Base-by-base conservation (phyloP, 2,888 invertebrate species). In the Lasioglossum lativentre region DNA sequence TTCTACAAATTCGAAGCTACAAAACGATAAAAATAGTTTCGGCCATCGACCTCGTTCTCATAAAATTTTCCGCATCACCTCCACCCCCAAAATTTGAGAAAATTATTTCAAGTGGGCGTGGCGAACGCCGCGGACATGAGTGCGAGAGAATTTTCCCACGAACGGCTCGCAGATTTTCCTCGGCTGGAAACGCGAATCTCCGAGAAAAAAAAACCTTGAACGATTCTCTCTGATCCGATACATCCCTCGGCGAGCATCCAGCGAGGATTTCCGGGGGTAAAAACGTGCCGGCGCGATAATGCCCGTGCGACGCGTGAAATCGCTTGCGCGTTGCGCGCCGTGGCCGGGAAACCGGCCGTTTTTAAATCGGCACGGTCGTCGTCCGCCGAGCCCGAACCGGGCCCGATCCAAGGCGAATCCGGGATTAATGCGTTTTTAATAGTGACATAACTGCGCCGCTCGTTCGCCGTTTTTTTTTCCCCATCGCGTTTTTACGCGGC, bases 361-460 rank as follows among this genome's bases (percentile, higher is more conserved):
- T n/a, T 89, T 89, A 88, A 82, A 82, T 82, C 78, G 89, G 89
- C 79, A 70, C 72, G 80, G 78, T 82, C 74, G 34, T 34, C 66
- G 82, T 70, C 75, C 83, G 78, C 47, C 80, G 86, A 77, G 80
- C 83, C 63, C 59, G 76, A 77, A 75, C 74, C 59, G 76, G 68
- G 76, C 71, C 72, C 87, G 90, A 86, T 85, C 80, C 86, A 76
- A 80, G 77, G 82, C 86, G 83, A 91, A 92, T 93, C 91, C 87
- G 88, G 91, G 90, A 94, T 93, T 93, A 93, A 94, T 94, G 93
- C 89, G 92, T 92, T 94, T 94, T 94, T 94, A 94, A 94, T 94
- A 93, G 92, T 93, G 92, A 92, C 92, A 91, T 91, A 91, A 92
- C 91, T 88, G 86, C 90, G 78, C 83, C 77, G 81, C 86, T 84